A percentile compares a stretch with the other conserved stretches of the same genome.
Evolutionary conservation across 2,797 vertebrate genomes (phyloP).

Genomic region (Cossypha dichroa): DNA sequence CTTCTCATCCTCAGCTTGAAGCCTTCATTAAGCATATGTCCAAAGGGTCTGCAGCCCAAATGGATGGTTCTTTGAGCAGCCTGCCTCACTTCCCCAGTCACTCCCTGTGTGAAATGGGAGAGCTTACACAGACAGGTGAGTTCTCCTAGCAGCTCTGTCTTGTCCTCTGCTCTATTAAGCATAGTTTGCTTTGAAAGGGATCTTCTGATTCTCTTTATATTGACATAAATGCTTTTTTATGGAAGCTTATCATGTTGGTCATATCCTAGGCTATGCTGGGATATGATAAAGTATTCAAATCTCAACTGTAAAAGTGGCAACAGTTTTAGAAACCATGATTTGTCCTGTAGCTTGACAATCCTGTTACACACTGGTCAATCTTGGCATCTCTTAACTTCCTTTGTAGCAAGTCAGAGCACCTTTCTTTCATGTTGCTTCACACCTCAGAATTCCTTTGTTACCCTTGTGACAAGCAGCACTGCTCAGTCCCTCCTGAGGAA

Average conservation of each 20-base stretch:
- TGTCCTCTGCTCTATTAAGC: background rate
- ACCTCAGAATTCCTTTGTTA: background rate
- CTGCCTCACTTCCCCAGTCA: conserved; percentile 91
- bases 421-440: background rate
- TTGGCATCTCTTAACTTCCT: background rate
- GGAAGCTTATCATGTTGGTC: background rate
- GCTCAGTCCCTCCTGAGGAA: background rate
- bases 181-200: background rate
- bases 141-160: background rate
- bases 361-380: background rate
- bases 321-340: background rate
- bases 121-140: conserved; percentile 95
- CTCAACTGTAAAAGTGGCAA: background rate
- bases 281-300: background rate
- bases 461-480: background rate
- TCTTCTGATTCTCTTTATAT: background rate
- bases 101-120: conserved; percentile 90
- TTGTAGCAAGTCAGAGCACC: background rate
- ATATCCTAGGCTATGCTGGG: background rate
- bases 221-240: background rate
- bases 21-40: conserved; percentile 89
- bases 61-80: conserved; percentile 86
- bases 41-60: conserved; percentile 81
- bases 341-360: background rate
- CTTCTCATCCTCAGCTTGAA: conserved; percentile 88